Percentiles rank a stretch among this genome's conserved stretches.
Conservation (phyloP, 1,140 invertebrate species). For the Oncopodura yosiiana region DNA sequence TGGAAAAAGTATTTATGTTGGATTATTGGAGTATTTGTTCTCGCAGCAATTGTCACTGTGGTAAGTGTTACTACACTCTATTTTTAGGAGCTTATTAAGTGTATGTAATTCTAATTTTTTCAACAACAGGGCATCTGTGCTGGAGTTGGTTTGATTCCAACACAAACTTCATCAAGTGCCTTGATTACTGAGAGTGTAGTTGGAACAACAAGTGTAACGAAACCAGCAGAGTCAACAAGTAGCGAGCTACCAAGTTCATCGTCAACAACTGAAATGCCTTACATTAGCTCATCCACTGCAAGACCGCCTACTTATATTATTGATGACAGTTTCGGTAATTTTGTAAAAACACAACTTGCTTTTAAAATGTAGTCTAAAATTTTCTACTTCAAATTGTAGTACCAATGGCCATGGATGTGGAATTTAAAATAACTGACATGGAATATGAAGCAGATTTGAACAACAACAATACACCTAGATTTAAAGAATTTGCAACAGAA, state of each 20-base stretch:
- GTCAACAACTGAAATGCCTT: background rate
- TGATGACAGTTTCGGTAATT: conserved; percentile 7
- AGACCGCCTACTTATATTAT: conserved; percentile 5
- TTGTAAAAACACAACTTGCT: background rate
- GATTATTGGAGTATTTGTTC: conserved; percentile 49
- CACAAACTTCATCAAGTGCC: conserved; percentile 14
- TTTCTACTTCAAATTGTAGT: conserved; percentile 43
- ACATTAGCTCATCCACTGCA: background rate
- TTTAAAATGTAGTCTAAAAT: background rate
- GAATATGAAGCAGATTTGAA: conserved; percentile 49
- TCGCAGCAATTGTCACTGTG: conserved; percentile 54
- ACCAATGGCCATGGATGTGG: conserved; percentile 55
- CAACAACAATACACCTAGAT: conserved; percentile 52
- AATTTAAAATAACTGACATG: conserved; percentile 55
- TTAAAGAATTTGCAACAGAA: conserved; percentile 47
- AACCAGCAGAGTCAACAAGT: background rate
- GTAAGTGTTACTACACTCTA: conserved; percentile 60
- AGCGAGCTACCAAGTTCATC: background rate
- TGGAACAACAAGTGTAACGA: conserved; percentile 18
- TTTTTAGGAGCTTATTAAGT: conserved; percentile 34
- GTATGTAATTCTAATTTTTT: background rate
- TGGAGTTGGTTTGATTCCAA: conserved; percentile 28
- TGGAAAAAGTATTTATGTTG: conserved; percentile 57
- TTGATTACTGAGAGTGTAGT: conserved; percentile 14
- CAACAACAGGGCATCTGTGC: too few relatives aligned